Conservation (phyloP, 2,797 vertebrate genomes). For the Serranus cabrilla region DNA sequence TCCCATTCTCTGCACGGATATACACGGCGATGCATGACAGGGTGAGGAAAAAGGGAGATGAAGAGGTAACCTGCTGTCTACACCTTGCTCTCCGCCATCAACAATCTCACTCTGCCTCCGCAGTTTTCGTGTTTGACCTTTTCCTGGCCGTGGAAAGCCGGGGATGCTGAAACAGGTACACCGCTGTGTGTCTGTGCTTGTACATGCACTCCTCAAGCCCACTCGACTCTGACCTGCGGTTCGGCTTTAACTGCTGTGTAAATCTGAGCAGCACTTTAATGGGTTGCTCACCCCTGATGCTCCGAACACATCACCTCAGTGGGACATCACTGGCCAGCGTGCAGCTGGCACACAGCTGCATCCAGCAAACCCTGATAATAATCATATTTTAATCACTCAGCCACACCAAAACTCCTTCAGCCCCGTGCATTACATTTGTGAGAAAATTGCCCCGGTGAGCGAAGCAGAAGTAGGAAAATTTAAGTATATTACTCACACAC, state of each 20-base stretch:
- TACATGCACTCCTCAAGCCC: constrained; percentile 30
- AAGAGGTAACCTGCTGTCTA: constrained; percentile 66
- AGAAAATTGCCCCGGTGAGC: constrained; percentile 10
- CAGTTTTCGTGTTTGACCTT: constrained; percentile 51
- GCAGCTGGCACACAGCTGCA: constrained; percentile 18
- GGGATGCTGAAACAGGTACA: constrained; percentile 15
- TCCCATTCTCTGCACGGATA: constrained; percentile 47
- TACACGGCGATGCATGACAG: constrained; percentile 56
- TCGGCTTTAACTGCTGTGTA: constrained; percentile 65
- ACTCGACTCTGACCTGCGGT: constrained; percentile 44
- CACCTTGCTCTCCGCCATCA: constrained; percentile 41
- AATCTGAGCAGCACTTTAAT: constrained; percentile 68
- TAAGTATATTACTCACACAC: constrained; percentile 25
- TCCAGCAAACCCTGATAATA: constrained; percentile 34
- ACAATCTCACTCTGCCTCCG: constrained; percentile 35
- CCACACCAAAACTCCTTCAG: constrained; percentile 11
- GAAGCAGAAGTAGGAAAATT: constrained; percentile 15
- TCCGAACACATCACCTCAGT: constrained; percentile 38
- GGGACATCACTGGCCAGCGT: constrained; percentile 25
- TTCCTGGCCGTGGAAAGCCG: constrained; percentile 26
- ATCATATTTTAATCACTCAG: constrained; percentile 53
- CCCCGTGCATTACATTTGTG: neutral
- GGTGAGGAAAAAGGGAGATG: constrained; percentile 59
- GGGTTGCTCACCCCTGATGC: constrained; percentile 39
- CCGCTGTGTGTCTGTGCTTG: constrained; percentile 27